Conservation (phyloP, 1,140 invertebrate species). For the Lepeophtheirus salmonis region DNA sequence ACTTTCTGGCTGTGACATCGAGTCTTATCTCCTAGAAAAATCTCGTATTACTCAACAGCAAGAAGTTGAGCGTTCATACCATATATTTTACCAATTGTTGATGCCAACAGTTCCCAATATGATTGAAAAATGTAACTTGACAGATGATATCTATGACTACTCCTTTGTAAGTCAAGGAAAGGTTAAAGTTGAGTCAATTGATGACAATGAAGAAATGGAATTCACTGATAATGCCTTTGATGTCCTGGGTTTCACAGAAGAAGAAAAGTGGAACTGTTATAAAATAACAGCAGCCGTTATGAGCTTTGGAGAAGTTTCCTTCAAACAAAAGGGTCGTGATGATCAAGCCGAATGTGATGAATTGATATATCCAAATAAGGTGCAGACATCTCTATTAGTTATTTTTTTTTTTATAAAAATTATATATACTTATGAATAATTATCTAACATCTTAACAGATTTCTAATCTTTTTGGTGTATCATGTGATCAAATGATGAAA, state of each 20-base stretch:
- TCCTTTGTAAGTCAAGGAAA: slow-evolving; percentile 54
- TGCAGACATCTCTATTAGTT: too few relatives aligned
- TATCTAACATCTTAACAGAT: neutral
- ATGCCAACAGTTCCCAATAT: slow-evolving; percentile 58
- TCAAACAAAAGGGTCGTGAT: slow-evolving; percentile 98
- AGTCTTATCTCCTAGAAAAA: slow-evolving; percentile 98
- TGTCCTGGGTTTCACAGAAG: slow-evolving; percentile 83
- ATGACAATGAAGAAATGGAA: slow-evolving; percentile 51
- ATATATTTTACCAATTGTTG: slow-evolving; percentile 99
- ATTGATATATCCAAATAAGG: slow-evolving; percentile 9
- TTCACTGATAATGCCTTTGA: slow-evolving; percentile 79
- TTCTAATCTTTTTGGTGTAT: slow-evolving; percentile 52
- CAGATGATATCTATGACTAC: slow-evolving; percentile 51
- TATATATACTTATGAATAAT: neutral
- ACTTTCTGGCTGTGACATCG: slow-evolving; percentile 99
- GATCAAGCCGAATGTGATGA: slow-evolving; percentile 96
- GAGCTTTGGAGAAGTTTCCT: slow-evolving; percentile 97
- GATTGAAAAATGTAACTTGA: slow-evolving; percentile 52
- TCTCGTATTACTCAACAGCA: slow-evolving; percentile 99
- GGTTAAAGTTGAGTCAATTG: slow-evolving; percentile 48
- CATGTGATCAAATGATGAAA: slow-evolving; percentile 74
- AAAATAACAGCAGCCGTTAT: slow-evolving; percentile 90
- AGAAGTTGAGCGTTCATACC: slow-evolving; percentile 92
- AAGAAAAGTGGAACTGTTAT: slow-evolving; percentile 91
- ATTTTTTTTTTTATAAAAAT: neutral